Evolutionary conservation across 2,797 vertebrate species (phyloP), one percentile per base, ranked within the genome.

Genomic region (Sylvia borin): DNA sequence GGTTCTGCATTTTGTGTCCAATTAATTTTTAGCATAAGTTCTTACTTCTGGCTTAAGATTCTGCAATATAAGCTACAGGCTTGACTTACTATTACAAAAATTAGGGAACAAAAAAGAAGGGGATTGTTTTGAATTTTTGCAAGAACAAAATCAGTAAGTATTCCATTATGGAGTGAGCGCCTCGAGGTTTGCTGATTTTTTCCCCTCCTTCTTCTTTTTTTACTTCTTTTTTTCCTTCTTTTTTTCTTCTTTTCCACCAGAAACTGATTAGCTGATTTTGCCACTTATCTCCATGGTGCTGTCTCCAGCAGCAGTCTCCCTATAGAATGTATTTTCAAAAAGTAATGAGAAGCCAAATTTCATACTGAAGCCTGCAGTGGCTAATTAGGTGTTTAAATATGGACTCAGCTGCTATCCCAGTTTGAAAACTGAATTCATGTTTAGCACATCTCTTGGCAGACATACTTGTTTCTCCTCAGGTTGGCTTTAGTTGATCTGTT

Each of bases 341-440:
- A 81, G 43, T 40, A 91, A 78, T 27, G 50, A 88, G 83, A 92
- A 53, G 82, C 26, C 66, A 90, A 78, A 82, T 92, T 88, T 92
- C 82, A 79, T 92, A 93, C 58, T 0, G 1, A 22, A 92, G 43
- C 73, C 58, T 86, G 80, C 48, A 70, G 70, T 38, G 21, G 48
- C 36, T 95, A 88, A 95, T 88, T 78, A 92, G 51, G 18, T 92
- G 48, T 76, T 95, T 92, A 90, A 88, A 88, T 73, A 79, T 5
- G 51, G 42, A 73, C 53, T 90, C 73, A 64, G 77, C 26, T 79
- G 32, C 51, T 82, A 60, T 42, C 51, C 81, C 58, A 68, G 60
- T 81, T 61, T 81, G 76, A 94, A 84, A 90, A 78, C 43, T 13
- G 40, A 22, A 78, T 93, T 27, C 9, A 18, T 21, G 16, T 58